Percentiles rank a stretch among this genome's conserved stretches.
Evolutionary conservation across 2,797 vertebrate species (phyloP).

Genomic region (Champsocephalus gunnari): DNA sequence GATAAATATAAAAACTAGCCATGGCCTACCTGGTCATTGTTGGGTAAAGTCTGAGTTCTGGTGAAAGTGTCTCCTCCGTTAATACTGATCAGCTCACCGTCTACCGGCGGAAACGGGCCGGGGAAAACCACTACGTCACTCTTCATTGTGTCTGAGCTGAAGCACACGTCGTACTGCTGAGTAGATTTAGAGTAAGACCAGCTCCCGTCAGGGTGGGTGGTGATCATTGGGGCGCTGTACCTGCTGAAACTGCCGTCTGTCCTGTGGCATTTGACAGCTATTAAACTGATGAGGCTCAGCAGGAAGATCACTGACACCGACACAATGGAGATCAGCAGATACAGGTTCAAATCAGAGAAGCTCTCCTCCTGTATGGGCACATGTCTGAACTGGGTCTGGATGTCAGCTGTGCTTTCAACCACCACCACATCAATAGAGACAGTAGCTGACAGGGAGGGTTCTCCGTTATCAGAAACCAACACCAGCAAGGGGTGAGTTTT

Average conservation of each 20-base stretch:
- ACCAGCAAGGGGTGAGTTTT: conserved; percentile 83
- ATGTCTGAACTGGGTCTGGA: conserved; percentile 53
- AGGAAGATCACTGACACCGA: conserved; percentile 64
- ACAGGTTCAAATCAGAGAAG: conserved; percentile 61
- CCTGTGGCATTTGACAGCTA: conserved; percentile 58
- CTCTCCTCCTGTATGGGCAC: conserved; percentile 43
- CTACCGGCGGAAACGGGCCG: no score
- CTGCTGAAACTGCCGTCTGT: conserved; percentile 49
- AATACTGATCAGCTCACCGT: no score
- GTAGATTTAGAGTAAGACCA: conserved; percentile 68
- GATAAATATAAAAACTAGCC: background rate
- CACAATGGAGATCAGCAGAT: conserved; percentile 60
- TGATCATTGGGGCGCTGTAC: conserved; percentile 57
- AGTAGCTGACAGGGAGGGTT: conserved; percentile 86
- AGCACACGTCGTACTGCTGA: conserved; percentile 71
- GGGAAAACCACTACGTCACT: conserved; percentile 67
- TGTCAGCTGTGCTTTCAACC: conserved; percentile 47
- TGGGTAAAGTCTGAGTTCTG: conserved; percentile 63
- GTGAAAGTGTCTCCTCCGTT: conserved; percentile 48
- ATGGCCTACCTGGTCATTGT: conserved; percentile 58
- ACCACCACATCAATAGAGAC: conserved; percentile 78
- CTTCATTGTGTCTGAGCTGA: conserved; percentile 68
- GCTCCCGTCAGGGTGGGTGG: conserved; percentile 68
- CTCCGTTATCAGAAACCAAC: conserved; percentile 87
- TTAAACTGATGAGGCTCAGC: conserved; percentile 60